These are phyloP conservation scores for Ahaetulla prasina DNA, from an alignment of 2,113 vertebrate species.

Conservation along the genomic window DNA sequence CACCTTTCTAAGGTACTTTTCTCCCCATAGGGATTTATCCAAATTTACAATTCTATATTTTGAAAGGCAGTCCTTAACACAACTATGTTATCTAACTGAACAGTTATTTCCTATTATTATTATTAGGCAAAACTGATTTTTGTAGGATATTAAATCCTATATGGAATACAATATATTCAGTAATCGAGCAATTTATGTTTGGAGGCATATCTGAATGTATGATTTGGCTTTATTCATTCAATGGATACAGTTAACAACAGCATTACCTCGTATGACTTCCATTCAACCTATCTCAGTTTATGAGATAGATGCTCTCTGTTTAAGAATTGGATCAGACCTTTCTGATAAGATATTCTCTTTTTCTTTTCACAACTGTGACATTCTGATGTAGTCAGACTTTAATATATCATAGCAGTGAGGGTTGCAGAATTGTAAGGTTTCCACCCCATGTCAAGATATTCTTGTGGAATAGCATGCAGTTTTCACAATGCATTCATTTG, in stretches of 20 bases:
- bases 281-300: neutral
- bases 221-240: neutral
- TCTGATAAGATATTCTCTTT: slow-evolving; percentile 15
- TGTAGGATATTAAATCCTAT: rapidly evolving
- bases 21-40: neutral
- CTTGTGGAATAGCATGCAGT: neutral
- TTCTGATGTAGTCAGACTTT: slow-evolving; percentile 1
- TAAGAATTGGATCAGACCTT: neutral
- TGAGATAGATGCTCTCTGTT: neutral
- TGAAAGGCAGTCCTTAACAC: neutral
- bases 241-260: neutral
- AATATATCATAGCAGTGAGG: neutral
- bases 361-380: slow-evolving; percentile 33
- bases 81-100: neutral
- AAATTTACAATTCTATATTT: neutral
- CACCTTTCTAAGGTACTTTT: neutral
- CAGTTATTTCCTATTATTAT: neutral
- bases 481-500: neutral
- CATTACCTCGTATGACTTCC: neutral
- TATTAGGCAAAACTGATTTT: neutral
- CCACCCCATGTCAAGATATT: neutral
- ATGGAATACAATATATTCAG: neutral
- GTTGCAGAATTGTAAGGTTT: neutral
- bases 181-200: neutral
- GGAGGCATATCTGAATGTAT: neutral